Percentiles rank a stretch among this genome's conserved stretches.
Evolutionary conservation across 2,888 invertebrate species (phyloP).

Genomic region (Desoria tigrina): DNA sequence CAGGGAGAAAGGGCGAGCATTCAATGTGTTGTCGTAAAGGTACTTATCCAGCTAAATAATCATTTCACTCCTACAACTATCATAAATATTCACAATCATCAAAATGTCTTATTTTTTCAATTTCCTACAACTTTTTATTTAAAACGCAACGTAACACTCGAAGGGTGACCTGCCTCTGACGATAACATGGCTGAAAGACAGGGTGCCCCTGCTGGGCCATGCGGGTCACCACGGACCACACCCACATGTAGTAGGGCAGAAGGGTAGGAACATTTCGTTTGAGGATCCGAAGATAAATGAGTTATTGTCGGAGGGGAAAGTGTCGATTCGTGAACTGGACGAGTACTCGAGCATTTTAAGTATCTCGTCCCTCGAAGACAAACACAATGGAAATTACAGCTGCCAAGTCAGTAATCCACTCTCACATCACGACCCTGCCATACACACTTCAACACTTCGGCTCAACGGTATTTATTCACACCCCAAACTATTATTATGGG

Average conservation of each 20-base stretch:
- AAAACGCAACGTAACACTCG: too few species aligned
- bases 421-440: too few species aligned
- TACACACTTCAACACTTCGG: constrained; percentile 59
- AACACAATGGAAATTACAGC: constrained; percentile 62
- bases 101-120: too few species aligned
- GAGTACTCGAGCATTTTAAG: constrained; percentile 64
- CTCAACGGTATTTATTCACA: constrained; percentile 62
- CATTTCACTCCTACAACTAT: neutral
- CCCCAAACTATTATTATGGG: too few species aligned
- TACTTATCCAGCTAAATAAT: constrained; percentile 29
- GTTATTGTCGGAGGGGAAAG: constrained; percentile 55
- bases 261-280: too few species aligned
- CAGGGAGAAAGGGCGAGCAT: constrained; percentile 57
- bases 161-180: constrained; percentile 56
- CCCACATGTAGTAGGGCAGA: neutral
- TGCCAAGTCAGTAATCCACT: constrained; percentile 62
- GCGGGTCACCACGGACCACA: constrained; percentile 19
- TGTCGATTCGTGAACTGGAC: constrained; percentile 64
- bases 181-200: constrained; percentile 57
- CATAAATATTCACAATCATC: too few species aligned
- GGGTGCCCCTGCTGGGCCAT: constrained; percentile 45
- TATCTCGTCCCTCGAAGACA: constrained; percentile 61
- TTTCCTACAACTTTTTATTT: too few species aligned
- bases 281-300: too few species aligned
- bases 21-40: constrained; percentile 56